Evolutionary conservation across 2,113 vertebrate genomes (phyloP).

Genomic region (Noctilio leporinus): DNA sequence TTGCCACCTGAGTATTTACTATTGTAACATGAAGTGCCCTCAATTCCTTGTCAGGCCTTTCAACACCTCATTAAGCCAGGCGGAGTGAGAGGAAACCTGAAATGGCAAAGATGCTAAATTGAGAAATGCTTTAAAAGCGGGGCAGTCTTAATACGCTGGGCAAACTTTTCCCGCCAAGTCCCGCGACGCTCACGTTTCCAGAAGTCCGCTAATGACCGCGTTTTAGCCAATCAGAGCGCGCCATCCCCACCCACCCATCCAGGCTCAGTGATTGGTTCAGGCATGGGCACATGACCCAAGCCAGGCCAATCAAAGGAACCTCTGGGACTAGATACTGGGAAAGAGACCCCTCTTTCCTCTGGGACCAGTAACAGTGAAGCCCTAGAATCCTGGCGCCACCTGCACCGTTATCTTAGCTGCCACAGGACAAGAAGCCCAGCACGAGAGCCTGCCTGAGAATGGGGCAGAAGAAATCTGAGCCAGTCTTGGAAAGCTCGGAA

Average conservation of each 20-base stretch:
- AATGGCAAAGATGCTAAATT: neutral
- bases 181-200: neutral
- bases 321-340: neutral
- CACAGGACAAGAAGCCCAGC: no score
- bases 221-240: neutral
- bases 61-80: neutral
- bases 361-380: neutral
- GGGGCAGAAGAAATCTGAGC: neutral
- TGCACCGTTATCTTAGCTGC: neutral
- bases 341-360: neutral
- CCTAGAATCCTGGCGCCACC: neutral
- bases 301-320: neutral
- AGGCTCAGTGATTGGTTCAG: neutral
- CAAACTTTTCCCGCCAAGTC: neutral
- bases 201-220: neutral
- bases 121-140: neutral
- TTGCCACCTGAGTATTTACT: neutral
- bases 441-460: neutral
- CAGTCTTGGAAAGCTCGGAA: neutral
- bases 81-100: neutral
- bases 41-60: neutral
- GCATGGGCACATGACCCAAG: neutral
- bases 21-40: neutral
- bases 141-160: neutral
- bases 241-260: no score